These are phyloP conservation scores for Theocolax elegans DNA, from an alignment of 1,140 invertebrate species.

Conservation along the genomic window DNA sequence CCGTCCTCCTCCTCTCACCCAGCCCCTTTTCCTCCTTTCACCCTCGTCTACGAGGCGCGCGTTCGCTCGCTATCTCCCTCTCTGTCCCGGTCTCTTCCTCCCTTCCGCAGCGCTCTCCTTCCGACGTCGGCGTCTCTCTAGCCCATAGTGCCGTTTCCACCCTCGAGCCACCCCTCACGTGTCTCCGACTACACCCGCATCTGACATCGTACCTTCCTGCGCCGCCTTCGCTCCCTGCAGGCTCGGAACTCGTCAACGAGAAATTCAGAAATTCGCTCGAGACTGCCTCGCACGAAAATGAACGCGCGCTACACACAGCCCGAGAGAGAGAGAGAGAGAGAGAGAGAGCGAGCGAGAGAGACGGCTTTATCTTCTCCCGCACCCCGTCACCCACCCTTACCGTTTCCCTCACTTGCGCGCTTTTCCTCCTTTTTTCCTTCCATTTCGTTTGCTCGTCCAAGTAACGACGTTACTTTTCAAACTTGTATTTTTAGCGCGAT, in stretches of 20 bases:
- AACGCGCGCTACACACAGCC: slow-evolving; percentile 27
- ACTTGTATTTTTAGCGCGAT: too few relatives aligned
- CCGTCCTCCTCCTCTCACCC: slow-evolving; percentile 27
- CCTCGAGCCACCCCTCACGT: slow-evolving; percentile 34
- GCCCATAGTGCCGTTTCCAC: slow-evolving; percentile 28
- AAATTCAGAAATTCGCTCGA: slow-evolving; percentile 42
- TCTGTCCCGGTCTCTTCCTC: slow-evolving; percentile 20
- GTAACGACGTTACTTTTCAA: slow-evolving; percentile 29
- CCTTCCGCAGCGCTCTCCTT: slow-evolving; percentile 22
- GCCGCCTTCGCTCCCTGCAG: slow-evolving; percentile 24
- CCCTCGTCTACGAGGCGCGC: slow-evolving; percentile 24
- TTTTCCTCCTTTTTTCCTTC: slow-evolving; percentile 28
- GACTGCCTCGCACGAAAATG: slow-evolving; percentile 34
- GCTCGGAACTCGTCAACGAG: slow-evolving; percentile 38
- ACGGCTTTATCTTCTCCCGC: slow-evolving; percentile 36
- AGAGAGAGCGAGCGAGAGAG: too few relatives aligned
- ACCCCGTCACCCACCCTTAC: slow-evolving; percentile 36
- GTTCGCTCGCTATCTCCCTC: slow-evolving; percentile 29
- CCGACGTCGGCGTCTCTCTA: slow-evolving; percentile 28
- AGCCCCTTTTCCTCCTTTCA: slow-evolving; percentile 12
- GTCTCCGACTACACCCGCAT: slow-evolving; percentile 41
- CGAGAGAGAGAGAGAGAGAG: too few relatives aligned
- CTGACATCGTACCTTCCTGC: slow-evolving; percentile 44
- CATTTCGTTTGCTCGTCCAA: slow-evolving; percentile 27
- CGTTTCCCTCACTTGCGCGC: slow-evolving; percentile 40